Evolutionary conservation across 1,140 invertebrate genomes (phyloP).

Genomic region (Drosophila baimaii): DNA sequence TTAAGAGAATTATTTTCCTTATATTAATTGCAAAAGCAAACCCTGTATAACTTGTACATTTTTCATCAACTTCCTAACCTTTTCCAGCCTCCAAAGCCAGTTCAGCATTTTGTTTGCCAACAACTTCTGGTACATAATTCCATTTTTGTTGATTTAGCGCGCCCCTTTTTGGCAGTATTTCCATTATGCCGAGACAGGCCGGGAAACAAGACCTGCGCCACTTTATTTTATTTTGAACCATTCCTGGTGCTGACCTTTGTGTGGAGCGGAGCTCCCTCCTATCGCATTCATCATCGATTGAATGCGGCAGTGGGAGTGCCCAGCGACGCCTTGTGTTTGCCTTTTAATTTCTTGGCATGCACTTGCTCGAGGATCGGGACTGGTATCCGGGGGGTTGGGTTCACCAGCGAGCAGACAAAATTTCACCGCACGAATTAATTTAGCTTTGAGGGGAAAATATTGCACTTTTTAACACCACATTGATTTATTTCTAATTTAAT

Average conservation of each 20-base stretch:
- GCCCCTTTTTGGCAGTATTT: slow-evolving; percentile 36
- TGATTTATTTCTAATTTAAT: slow-evolving; percentile 43
- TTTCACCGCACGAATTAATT: slow-evolving; percentile 31
- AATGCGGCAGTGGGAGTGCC: slow-evolving; percentile 70
- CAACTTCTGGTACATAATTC: slow-evolving; percentile 37
- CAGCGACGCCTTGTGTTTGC: slow-evolving; percentile 69
- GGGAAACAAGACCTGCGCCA: slow-evolving; percentile 30
- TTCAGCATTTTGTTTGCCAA: slow-evolving; percentile 1
- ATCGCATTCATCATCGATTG: slow-evolving; percentile 63
- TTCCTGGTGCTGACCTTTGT: slow-evolving; percentile 69
- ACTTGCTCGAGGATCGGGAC: slow-evolving; percentile 2
- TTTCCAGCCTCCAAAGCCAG: slow-evolving; percentile 8
- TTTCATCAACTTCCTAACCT: background rate
- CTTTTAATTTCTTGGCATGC: slow-evolving; percentile 51
- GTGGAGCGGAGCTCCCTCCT: slow-evolving; percentile 45
- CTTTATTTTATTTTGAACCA: slow-evolving; percentile 57
- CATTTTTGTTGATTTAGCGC: slow-evolving; percentile 40
- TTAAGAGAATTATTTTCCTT: background rate
- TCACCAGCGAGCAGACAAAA: no score
- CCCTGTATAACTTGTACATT: background rate
- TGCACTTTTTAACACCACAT: slow-evolving; percentile 25
- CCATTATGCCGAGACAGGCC: slow-evolving; percentile 28
- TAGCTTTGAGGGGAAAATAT: slow-evolving; percentile 2
- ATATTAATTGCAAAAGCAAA: background rate
- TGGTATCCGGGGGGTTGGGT: no score